Evolutionary conservation across 2,797 vertebrate species (phyloP), one percentile per base, ranked within the genome.

Genomic region (Artibeus lituratus): DNA sequence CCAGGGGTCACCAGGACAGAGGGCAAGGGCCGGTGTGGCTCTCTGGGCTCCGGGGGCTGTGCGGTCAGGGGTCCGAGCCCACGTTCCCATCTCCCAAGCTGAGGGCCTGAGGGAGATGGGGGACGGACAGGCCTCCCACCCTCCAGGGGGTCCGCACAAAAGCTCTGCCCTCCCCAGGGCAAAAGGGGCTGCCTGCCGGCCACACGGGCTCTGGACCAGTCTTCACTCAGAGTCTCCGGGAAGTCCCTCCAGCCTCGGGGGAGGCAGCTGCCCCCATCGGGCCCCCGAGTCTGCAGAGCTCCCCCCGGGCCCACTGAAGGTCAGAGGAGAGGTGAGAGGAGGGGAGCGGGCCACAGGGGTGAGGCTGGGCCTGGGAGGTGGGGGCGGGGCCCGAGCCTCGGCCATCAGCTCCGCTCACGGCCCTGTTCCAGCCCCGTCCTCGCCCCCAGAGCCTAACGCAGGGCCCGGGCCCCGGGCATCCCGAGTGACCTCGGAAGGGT

Each of bases 301-400:
- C 44, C 77, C 57, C 77, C 39, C 53, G 77, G 39, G 65, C 53
- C 69, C 92, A 7, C 11, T 12, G 67, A 42, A 55, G 69, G 37
- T 11, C 49, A 16, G 69, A 35, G 69, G 39, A 5, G 35, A 39
- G 69, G 24, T 4, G n/a, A 37, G 18, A 14, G 51, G 47, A 49
- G 7, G 14, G 4, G 0, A 19, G 24, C 24, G 3, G 51, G 11
- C 24, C 3, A 1, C 16, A 19, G 16, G 39, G 39, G 10, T 1
- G 35, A 39, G n/a, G 19, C 19, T 0, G 1, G 21, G 44, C 32
- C 10, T 0, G 72, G 73, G 69, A 21, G 73, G 42, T 22, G 2
- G 22, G 8, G 3, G 32, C 22, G 22, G 18, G 70, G 10, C 6
- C 37, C 1, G 42, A 14, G 44, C 3, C 44, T 44, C 9, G 44